Evolutionary conservation across 2,113 vertebrate species (phyloP), one percentile per base, ranked within the genome.

Genomic region (Pelusios castaneus): DNA sequence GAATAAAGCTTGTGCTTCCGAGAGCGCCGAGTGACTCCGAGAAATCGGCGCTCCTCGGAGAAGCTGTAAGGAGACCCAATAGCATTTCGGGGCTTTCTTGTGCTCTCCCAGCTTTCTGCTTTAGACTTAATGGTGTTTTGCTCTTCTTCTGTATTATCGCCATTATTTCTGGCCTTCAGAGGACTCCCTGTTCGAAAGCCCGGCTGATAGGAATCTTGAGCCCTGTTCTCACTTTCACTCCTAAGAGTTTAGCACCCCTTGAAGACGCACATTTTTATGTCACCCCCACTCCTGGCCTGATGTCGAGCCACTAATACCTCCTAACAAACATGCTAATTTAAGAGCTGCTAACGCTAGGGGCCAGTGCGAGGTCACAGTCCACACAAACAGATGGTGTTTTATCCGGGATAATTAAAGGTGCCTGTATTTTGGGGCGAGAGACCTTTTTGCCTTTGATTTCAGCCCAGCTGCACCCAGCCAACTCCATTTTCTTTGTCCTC

Each of bases 321-420:
- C 88, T 70, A 91, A 85, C 29, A 73, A 95, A 94, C 84, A 85
- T 67, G 76, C 60, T 92, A 85, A 93, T 92, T 93, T 95, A 78
- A 94, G 93, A 95, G 63, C 92, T 92, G 58, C 60, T 94, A 89
- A 89, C 91, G 86, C 91, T 84, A 11, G 9, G 67, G 87, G 94
- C 82, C 85, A 89, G 80, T 1, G 0, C 31, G 90, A 95, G 95
- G 94, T 95, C 95, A 92, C 82, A 80, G 90, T 94, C 88, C 34
- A 0, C 60, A 54, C 90, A 95, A 94, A 93, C 96, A 97, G 95
- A 97, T 97, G 97, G 90, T 90, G 86, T 94, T 93, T 95, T 94
- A 94, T 95, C 93, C 95, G 92, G 91, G 95, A 13, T 95, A 96
- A 96, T 93, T 96, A 92, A 93, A 92, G 93, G 91, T 93, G 45